Base-by-base conservation (phyloP, 2,888 invertebrate genomes). In the Eupeodes latifasciatus region DNA sequence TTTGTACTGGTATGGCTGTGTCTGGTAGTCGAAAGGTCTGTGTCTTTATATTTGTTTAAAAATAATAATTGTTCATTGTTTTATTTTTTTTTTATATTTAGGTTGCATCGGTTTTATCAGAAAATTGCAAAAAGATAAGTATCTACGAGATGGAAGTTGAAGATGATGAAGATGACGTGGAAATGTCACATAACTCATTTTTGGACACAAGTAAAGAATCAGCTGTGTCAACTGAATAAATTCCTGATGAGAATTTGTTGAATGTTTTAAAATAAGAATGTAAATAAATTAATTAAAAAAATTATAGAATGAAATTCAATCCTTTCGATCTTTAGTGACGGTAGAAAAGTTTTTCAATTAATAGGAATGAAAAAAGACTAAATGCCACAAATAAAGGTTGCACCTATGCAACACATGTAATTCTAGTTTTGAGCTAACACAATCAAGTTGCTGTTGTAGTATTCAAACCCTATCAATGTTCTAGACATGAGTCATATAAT, bases 141-240 rank as follows among this genome's bases (percentile, higher is more conserved):
- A 95, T 98, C 67, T 97, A 97, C 92, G 98, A 98, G 93, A 98
- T 98, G 96, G 98, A 98, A 94, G 97, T 96, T 0, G 98, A 98
- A 92, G 98, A 98, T 36, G 97, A 97, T 80, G 98, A 98, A 89
- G 98, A 98, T 78, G 97, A 97, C 77, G 97, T 97, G 53, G 95
- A 94, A 90, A 95, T 93, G 91, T 93, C 93, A 4, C 92, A 93
- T 78, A 92, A 92, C 69, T 92, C 93, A 10, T 91, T 92, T 49
- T 71, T 93, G 16, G 93, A 93, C 34, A 92, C 92, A 14, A 93
- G 93, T 90, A 93, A 93, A 76, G 93, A 93, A 44, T 93, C 93
- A 2, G 91, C 90, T 9, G 81, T 90, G 51, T 89, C 87, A 14
- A 89, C 81, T 53, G 89, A 90, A 57, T 90, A 80, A 85, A 77